Evolutionary conservation across 23 tunicate genomes (phyloP).

Genomic region (Botrylloides violaceus): DNA sequence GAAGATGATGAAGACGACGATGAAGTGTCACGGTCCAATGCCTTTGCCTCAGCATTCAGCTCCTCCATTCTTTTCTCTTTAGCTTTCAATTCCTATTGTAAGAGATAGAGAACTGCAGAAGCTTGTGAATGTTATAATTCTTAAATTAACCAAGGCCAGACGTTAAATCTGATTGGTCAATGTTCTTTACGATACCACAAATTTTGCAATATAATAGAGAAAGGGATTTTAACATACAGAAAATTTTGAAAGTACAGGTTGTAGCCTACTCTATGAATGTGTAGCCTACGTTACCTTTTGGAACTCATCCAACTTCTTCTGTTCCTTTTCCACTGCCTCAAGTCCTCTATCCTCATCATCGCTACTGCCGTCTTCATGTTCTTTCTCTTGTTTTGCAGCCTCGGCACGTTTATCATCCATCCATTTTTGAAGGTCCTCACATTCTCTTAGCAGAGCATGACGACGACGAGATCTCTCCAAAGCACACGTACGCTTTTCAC

Average conservation of each 20-base stretch:
- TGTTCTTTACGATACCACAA: no score
- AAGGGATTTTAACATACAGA: no score
- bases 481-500: constrained; percentile 16
- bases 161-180: no score
- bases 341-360: constrained; percentile 46
- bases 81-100: constrained; percentile 65
- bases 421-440: constrained; percentile 65
- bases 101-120: not conserved
- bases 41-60: constrained; percentile 44
- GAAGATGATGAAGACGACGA: not conserved
- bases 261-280: no score
- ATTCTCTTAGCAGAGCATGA: constrained; percentile 72
- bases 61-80: constrained; percentile 61
- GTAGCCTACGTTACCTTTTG: constrained; percentile 58
- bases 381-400: constrained; percentile 32
- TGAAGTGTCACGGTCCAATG: constrained; percentile 17
- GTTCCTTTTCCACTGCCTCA: constrained; percentile 63
- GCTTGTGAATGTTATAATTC: no score
- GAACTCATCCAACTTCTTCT: constrained; percentile 77
- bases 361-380: constrained; percentile 15
- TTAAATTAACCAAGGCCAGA: no score
- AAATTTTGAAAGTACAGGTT: no score
- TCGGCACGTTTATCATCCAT: constrained; percentile 37
- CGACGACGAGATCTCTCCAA: constrained; percentile 56
- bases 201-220: no score